These are phyloP conservation scores for Theristicus caerulescens DNA, from an alignment of 2,113 vertebrate genomes.

Conservation along the genomic window DNA sequence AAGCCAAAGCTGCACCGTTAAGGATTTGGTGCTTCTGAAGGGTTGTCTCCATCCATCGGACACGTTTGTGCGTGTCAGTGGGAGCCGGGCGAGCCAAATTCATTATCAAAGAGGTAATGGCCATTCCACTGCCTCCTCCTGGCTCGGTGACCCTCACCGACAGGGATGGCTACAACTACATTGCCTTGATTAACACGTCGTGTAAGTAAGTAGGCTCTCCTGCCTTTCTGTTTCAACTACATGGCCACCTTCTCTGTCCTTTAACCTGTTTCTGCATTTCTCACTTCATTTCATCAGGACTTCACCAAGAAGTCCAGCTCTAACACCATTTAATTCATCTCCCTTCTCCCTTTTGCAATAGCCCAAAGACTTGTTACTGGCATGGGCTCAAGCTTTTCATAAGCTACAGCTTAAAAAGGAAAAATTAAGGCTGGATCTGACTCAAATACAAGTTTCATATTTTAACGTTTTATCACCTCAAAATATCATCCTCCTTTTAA, in stretches of 20 bases:
- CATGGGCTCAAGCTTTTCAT: not conserved
- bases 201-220: not conserved
- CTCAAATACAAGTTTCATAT: conserved; percentile 1
- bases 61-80: accelerated
- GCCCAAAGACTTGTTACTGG: not conserved
- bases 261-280: not conserved
- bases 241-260: not conserved
- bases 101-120: not conserved
- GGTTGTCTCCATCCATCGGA: not conserved
- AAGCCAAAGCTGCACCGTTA: not conserved
- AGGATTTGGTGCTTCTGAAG: not conserved
- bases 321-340: not conserved
- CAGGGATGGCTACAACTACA: not conserved
- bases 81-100: too few relatives aligned
- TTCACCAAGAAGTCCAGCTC: not conserved
- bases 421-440: conserved; percentile 10
- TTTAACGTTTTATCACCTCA: conserved; percentile 45
- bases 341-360: not conserved
- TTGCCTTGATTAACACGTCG: not conserved
- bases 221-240: not conserved
- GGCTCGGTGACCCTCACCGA: too few relatives aligned
- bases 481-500: conserved; percentile 31
- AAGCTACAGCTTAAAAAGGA: not conserved
- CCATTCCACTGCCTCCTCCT: not conserved
- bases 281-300: not conserved